A percentile compares a stretch with the other conserved stretches of the same genome.
phyloP scores from a whole-genome alignment of 2,797 vertebrate genomes.

The Lagodon rhomboides region DNA sequence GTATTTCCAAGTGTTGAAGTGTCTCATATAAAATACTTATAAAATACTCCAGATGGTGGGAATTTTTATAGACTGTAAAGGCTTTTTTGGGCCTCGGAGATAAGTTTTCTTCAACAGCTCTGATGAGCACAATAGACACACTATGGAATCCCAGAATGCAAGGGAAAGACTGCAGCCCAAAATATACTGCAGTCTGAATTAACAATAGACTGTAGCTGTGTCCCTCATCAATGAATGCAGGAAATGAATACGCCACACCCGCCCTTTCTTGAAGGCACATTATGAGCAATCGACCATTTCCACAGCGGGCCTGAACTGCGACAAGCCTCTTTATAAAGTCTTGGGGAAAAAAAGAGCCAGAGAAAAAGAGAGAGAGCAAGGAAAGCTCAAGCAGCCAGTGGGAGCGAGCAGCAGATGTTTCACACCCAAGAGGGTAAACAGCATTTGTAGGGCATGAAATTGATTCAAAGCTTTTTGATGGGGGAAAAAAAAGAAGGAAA shows the following conservation, averaged over 20 bases:
- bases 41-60: slow-evolving; percentile 5
- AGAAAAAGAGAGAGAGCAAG: slow-evolving; percentile 14
- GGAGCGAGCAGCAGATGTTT: slow-evolving; percentile 76
- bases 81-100: slow-evolving; percentile 20
- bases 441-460: slow-evolving; percentile 85
- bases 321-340: slow-evolving; percentile 53
- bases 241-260: slow-evolving; percentile 28
- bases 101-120: slow-evolving; percentile 18
- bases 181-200: slow-evolving; percentile 27
- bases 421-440: slow-evolving; percentile 83
- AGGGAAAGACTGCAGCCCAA: slow-evolving; percentile 18
- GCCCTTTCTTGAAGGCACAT: slow-evolving; percentile 40
- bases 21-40: slow-evolving; percentile 37
- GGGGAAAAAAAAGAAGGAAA: slow-evolving; percentile 36
- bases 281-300: slow-evolving; percentile 53
- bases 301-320: slow-evolving; percentile 36
- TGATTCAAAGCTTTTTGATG: slow-evolving; percentile 80
- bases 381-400: slow-evolving; percentile 57
- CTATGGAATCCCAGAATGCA: slow-evolving; percentile 8
- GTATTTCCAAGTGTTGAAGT: slow-evolving; percentile 36
- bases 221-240: slow-evolving; percentile 27
- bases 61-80: slow-evolving; percentile 38
- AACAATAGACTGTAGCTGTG: slow-evolving; percentile 22
- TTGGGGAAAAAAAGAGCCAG: slow-evolving; percentile 28
- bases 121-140: background rate